Conservation (phyloP, 1,140 invertebrate species). For the Euschistus heros region DNA sequence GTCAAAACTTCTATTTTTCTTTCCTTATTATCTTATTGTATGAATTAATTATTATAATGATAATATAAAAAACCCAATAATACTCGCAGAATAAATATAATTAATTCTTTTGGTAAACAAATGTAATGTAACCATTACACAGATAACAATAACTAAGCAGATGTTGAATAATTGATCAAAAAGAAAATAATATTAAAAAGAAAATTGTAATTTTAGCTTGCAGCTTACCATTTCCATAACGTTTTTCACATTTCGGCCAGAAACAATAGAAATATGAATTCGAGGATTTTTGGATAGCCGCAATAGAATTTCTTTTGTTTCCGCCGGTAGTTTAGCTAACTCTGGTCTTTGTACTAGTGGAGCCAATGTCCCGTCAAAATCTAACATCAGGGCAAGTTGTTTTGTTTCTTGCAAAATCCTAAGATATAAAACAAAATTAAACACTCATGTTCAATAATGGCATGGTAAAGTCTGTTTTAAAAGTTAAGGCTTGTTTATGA, state of each 20-base stretch:
- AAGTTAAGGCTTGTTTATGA: too few relatives aligned
- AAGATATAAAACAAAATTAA: neutral
- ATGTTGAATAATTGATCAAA: too few relatives aligned
- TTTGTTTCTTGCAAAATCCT: neutral
- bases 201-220: slow-evolving; percentile 1
- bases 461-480: too few relatives aligned
- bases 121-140: neutral
- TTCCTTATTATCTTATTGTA: too few relatives aligned
- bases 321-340: slow-evolving; percentile 67
- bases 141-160: neutral
- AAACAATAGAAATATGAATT: slow-evolving; percentile 79
- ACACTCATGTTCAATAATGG: too few relatives aligned
- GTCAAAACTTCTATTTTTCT: too few relatives aligned
- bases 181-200: neutral
- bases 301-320: slow-evolving; percentile 74
- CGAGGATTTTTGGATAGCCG: slow-evolving; percentile 76
- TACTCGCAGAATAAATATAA: too few relatives aligned
- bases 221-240: slow-evolving; percentile 70
- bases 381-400: slow-evolving; percentile 70
- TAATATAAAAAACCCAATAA: too few relatives aligned
- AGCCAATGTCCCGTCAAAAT: slow-evolving; percentile 82
- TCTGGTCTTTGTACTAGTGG: slow-evolving; percentile 83
- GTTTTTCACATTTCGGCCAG: slow-evolving; percentile 74
- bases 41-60: too few relatives aligned
- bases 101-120: too few relatives aligned